phyloP scores from a whole-genome alignment of 1,140 invertebrate species.

The Hycleus cichorii region DNA sequence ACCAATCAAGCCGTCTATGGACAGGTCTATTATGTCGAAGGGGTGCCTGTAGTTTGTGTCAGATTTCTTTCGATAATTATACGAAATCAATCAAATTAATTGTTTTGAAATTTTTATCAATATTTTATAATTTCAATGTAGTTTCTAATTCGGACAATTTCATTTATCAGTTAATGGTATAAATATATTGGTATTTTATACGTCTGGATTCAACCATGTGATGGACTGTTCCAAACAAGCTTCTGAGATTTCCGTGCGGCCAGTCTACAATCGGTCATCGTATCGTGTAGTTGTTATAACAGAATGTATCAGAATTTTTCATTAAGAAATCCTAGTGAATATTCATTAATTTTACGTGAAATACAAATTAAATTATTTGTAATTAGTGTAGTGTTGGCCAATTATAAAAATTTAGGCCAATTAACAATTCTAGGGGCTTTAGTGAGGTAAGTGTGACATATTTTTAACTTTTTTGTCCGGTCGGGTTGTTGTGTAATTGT shows the following conservation, averaged over 20 bases:
- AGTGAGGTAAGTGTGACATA: conserved; percentile 39
- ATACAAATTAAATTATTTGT: conserved; percentile 22
- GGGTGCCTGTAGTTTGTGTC: conserved; percentile 14
- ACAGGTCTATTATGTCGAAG: conserved; percentile 18
- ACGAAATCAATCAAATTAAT: background rate
- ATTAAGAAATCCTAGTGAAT: conserved; percentile 38
- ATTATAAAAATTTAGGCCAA: conserved; percentile 10
- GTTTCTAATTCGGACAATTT: background rate
- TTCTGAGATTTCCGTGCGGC: conserved; percentile 38
- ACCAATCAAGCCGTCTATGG: background rate
- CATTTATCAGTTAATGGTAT: background rate
- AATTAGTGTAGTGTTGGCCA: conserved; percentile 23
- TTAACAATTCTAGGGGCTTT: conserved; percentile 24
- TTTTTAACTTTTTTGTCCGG: conserved; percentile 24
- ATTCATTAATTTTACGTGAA: conserved; percentile 29
- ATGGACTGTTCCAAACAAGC: conserved; percentile 41
- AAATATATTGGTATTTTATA: background rate
- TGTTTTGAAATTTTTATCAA: background rate
- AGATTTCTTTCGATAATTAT: background rate
- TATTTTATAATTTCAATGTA: too few species aligned
- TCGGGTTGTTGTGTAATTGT: conserved; percentile 9
- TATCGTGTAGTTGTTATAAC: conserved; percentile 34
- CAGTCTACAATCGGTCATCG: conserved; percentile 41
- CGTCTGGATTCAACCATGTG: conserved; percentile 23
- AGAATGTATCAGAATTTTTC: conserved; percentile 41